Evolutionary conservation across 2,888 invertebrate species (phyloP).

Genomic region (Melipona beecheii): DNA sequence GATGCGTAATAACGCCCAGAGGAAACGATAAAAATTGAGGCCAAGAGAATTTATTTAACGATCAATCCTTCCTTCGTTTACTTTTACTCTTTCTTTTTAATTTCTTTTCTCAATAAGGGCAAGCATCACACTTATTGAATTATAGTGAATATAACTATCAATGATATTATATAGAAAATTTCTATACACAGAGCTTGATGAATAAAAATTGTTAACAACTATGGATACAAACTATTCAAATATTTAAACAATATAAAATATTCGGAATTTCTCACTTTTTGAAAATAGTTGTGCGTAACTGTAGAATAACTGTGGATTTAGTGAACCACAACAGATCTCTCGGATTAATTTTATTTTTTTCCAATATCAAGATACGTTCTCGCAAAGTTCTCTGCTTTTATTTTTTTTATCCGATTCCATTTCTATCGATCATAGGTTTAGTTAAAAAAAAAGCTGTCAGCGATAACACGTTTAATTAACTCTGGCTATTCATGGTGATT

Average conservation of each 20-base stretch:
- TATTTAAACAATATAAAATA: neutral
- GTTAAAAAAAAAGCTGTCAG: neutral
- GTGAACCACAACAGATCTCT: neutral
- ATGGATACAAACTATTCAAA: neutral
- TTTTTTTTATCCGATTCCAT: neutral
- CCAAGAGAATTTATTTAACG: neutral
- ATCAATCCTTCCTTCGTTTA: constrained; percentile 1
- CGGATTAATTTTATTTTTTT: neutral
- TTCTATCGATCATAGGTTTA: neutral
- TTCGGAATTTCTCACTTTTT: neutral
- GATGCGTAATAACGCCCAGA: neutral
- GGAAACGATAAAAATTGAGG: neutral
- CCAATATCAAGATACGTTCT: neutral
- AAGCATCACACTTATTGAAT: neutral
- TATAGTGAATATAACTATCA: neutral
- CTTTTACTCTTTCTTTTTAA: neutral
- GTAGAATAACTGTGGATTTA: neutral
- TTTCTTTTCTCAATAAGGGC: neutral
- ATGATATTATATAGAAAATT: neutral
- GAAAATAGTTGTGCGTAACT: neutral
- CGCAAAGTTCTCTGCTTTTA: neutral
- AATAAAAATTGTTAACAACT: neutral
- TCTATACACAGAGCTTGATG: neutral
- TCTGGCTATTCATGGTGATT: neutral
- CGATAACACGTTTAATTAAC: constrained; percentile 7